Base-by-base conservation (phyloP, 2,888 invertebrate species). In the Prenolepis imparis region DNA sequence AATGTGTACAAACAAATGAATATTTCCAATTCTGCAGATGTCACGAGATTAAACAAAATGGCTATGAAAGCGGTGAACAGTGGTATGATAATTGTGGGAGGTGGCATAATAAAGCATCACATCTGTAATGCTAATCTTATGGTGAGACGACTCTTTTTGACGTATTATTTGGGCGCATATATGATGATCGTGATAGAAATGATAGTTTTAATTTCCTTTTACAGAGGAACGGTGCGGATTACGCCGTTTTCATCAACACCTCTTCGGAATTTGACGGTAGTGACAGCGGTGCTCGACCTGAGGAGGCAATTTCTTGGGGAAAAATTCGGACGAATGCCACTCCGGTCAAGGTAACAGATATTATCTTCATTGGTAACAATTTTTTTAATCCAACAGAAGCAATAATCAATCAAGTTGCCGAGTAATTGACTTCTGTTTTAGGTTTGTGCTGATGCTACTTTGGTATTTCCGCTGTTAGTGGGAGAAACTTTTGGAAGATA, bases 121-220 rank as follows among this genome's bases (percentile, higher is more conserved):
- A 99, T 99, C 90, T 99, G 98, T 95, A 99, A 99, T 96, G 99
- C 99, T 1, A 99, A 99, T 96, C 96, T 99, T 81, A 99, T 99
- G 99, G 97, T 97, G 95, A 95, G 91, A 68, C 3, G 11, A 81
- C 36, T 41, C 4, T 57, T 1, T 39, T 32, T 66, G n/a, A 36
- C 6, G n/a, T 55, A 4, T 59, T 21, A 41, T 32, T 11, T 32
- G 18, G 15, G 9, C 15, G 15, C 8, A 36, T 66, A 55, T 0
- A 2, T n/a, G 21, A 11, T 44, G 3, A 48, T 15, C 18, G 12
- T 3, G 12, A 24, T 59, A 6, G 9, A 59, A 24, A 77, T 6
- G 15, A 15, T 28, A n/a, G n/a, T n/a, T n/a, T n/a, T 28, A 28
- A 57, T 3, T 67, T 21, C 12, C 86, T 92, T 94, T 39, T 93